These are phyloP conservation scores for Prietella phreatophila DNA, from an alignment of 2,113 vertebrate genomes.

Conservation along the genomic window DNA sequence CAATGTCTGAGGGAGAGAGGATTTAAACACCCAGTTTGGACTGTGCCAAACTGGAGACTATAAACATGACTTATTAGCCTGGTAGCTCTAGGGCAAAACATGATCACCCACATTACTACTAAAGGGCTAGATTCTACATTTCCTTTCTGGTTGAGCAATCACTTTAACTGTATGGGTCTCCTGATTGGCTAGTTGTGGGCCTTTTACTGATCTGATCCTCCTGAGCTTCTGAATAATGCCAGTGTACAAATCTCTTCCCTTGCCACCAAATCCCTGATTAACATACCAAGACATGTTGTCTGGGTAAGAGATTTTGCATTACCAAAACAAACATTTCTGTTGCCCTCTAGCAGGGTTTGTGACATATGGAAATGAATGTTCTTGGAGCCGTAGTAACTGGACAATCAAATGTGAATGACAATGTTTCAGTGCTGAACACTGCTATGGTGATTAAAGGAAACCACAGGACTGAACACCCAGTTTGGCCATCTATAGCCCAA, in stretches of 20 bases:
- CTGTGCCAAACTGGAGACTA: background rate
- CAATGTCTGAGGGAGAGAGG: background rate
- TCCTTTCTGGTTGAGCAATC: background rate
- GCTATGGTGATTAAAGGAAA: background rate
- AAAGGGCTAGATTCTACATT: background rate
- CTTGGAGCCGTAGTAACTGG: background rate
- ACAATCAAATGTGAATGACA: background rate
- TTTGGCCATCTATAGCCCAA: background rate
- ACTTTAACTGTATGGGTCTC: background rate
- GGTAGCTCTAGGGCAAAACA: background rate
- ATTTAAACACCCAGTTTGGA: background rate
- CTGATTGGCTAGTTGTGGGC: background rate
- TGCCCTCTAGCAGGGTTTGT: background rate
- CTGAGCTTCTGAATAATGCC: background rate
- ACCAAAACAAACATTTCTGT: background rate
- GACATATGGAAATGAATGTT: background rate
- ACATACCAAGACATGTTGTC: background rate
- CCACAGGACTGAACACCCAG: background rate
- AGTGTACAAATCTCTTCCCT: background rate
- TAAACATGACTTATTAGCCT: background rate
- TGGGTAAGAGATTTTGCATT: background rate
- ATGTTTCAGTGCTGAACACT: background rate
- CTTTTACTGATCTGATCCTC: background rate
- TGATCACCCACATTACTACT: background rate
- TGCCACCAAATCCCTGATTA: constrained; percentile 4